Percentiles rank a stretch among this genome's conserved stretches.
These are phyloP conservation scores for Drosophila murphyi DNA, from an alignment of 1,140 invertebrate genomes.

Conservation along the genomic window DNA sequence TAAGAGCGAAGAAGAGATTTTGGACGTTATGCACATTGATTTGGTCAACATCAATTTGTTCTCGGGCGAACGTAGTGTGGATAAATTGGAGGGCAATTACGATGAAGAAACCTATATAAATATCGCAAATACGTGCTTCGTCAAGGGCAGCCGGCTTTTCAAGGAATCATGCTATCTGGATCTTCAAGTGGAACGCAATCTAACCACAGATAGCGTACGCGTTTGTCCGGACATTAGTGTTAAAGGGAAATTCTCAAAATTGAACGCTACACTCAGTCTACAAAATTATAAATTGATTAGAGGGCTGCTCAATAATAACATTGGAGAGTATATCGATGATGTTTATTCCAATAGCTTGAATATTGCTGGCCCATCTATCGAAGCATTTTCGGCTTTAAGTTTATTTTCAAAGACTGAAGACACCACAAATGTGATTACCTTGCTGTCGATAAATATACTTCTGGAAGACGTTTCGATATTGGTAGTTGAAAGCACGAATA, in stretches of 20 bases:
- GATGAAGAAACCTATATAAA: conserved; percentile 55
- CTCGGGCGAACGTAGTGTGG: conserved; percentile 86
- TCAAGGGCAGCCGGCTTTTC: conserved; percentile 88
- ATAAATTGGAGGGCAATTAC: conserved; percentile 47
- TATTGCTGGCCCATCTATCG: conserved; percentile 61
- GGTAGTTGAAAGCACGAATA: conserved; percentile 85
- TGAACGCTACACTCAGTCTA: conserved; percentile 93
- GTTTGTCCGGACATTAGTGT: conserved; percentile 94
- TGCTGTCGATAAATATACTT: conserved; percentile 92
- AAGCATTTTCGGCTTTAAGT: conserved; percentile 61
- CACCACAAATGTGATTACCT: conserved; percentile 87
- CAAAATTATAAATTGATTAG: conserved; percentile 95
- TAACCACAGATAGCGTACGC: conserved; percentile 86
- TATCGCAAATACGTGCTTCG: conserved; percentile 74
- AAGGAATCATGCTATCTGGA: conserved; percentile 92
- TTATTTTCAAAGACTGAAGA: conserved; percentile 48
- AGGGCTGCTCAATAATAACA: conserved; percentile 95
- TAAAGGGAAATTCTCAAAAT: conserved; percentile 93
- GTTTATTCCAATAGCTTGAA: conserved; percentile 82
- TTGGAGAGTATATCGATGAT: conserved; percentile 95
- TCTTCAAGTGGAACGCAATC: conserved; percentile 92
- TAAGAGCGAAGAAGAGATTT: conserved; percentile 84
- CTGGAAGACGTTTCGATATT: conserved; percentile 94
- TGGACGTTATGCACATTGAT: conserved; percentile 92
- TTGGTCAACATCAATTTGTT: conserved; percentile 94